Percentiles rank a stretch among this genome's conserved stretches.
Evolutionary conservation across 2,113 vertebrate species (phyloP).

Genomic region (Toxostoma redivivum): DNA sequence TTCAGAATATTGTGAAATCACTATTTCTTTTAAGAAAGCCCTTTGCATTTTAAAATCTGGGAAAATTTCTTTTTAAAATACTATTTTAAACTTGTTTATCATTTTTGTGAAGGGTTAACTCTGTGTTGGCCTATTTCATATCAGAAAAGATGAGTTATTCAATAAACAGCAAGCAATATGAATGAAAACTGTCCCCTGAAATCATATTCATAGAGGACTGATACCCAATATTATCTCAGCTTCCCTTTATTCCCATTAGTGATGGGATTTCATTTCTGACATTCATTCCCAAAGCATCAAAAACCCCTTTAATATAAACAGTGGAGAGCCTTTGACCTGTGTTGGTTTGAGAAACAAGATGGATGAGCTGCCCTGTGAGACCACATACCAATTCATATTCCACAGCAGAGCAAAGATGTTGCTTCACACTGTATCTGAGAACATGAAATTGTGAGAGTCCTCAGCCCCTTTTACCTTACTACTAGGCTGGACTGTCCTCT

Average conservation of each 20-base stretch:
- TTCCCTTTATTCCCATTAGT: not conserved
- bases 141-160: not conserved
- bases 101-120: not conserved
- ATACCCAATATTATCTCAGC: not conserved
- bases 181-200: not conserved
- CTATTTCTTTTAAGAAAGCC: not conserved
- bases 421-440: not conserved
- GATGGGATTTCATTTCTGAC: not conserved
- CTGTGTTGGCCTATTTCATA: not conserved
- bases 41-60: not conserved
- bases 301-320: not conserved
- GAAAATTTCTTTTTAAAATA: not conserved
- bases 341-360: not conserved
- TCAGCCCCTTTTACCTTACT: not conserved
- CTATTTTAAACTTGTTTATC: not conserved
- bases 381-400: not conserved
- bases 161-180: not conserved
- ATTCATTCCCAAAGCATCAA: not conserved
- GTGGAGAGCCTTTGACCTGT: rapidly evolving
- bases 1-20: not conserved
- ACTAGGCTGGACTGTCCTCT: not conserved
- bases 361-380: not conserved
- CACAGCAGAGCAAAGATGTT: not conserved
- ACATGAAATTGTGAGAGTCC: not conserved
- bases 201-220: not conserved